Evolutionary conservation across 2,888 invertebrate genomes (phyloP), one percentile per base, ranked within the genome.

Genomic region (Agriopis marginaria): DNA sequence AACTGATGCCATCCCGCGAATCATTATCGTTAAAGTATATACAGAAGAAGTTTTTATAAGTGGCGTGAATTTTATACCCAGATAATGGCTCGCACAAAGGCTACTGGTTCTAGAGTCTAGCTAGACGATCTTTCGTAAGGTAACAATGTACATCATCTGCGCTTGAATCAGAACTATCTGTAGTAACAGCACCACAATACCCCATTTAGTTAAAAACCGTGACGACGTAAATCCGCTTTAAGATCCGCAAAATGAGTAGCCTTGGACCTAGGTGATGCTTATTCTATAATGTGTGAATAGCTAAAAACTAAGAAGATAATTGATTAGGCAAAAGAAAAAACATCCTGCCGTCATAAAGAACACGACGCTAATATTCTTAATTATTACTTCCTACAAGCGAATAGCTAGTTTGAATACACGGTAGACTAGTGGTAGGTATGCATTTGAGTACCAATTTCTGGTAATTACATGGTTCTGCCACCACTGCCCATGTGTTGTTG

Each of bases 281-380:
- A 61, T 42, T 17, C 10, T 17, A 61, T 42, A 51, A 17, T 42
- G 17, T 50, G 40, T 61, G 42, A 51, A 51, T 42, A 51, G 50
- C 11, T 42, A 17, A 10, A 40, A 49, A 49, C n/a, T 40, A 61
- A 23, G 23, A 44, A 42, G 17, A 14, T 40, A 61, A 51, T 51
- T 61, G 40, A 50, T 42, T 50, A 50, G 50, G 32, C 32, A 32
- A 14, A 42, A 14, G 60, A 40, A 61, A 61, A 50, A 61, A 51
- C 61, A 50, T 40, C 17, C 8, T 11, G 42, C 7, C 9, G 0
- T 0, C 32, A 5, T 61, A 40, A 40, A 14, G 45, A 61, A 45
- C 40, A 62, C 44, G 53, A 62, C 44, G 53, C 23, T 62, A 62
- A 53, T 61, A 14, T 39, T 50, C 61, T 12, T 60, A 50, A 60